Percentiles rank a stretch among this genome's conserved stretches.
These are phyloP conservation scores for Hydropotes inermis DNA, from an alignment of 2,113 vertebrate species.

Conservation along the genomic window DNA sequence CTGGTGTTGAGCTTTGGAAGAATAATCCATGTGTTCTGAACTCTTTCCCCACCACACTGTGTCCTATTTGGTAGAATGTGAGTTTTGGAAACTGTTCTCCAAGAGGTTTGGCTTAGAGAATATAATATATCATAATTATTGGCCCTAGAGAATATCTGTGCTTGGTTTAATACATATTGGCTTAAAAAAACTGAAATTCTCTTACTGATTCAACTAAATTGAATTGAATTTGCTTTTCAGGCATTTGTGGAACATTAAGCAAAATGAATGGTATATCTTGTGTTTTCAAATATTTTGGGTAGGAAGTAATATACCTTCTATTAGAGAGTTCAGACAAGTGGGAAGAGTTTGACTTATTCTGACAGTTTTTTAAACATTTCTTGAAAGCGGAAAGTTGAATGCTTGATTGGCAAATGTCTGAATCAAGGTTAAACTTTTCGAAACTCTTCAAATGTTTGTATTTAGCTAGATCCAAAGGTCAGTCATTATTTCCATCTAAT, in stretches of 20 bases:
- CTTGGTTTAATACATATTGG: constrained; percentile 39
- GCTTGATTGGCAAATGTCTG: neutral
- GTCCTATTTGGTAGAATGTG: neutral
- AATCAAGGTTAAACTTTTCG: neutral
- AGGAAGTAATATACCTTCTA: neutral
- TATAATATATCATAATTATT: constrained; percentile 54
- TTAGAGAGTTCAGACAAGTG: constrained; percentile 23
- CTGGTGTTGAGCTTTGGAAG: neutral
- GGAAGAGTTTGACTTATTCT: neutral
- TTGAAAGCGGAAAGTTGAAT: neutral
- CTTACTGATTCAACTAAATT: constrained; percentile 48
- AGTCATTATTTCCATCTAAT: neutral
- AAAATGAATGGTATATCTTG: constrained; percentile 9
- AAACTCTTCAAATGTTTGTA: neutral
- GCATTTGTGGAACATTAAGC: constrained; percentile 42
- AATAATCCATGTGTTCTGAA: neutral
- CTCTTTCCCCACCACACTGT: neutral
- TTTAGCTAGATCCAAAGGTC: neutral
- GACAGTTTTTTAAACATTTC: neutral
- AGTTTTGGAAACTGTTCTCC: constrained; percentile 15
- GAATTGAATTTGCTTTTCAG: constrained; percentile 51
- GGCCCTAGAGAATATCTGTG: constrained; percentile 34
- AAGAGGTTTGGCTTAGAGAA: constrained; percentile 53
- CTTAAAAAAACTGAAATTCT: constrained; percentile 5
- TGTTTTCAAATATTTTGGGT: constrained; percentile 17